Evolutionary conservation across 2,797 vertebrate genomes (phyloP).

Genomic region (Pelochelys cantorii): DNA sequence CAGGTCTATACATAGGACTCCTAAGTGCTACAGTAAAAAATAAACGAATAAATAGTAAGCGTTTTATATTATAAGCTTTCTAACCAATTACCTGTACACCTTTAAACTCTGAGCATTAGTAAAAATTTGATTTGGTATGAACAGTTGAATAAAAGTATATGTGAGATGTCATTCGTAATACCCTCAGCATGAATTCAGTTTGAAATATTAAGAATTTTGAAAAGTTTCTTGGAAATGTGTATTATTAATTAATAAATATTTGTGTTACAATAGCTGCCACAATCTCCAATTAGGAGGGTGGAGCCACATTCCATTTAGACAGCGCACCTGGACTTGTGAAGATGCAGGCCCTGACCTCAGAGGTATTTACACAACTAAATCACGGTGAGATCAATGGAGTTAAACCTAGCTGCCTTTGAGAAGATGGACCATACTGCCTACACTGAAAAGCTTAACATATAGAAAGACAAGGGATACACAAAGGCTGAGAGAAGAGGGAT

Average conservation of each 20-base stretch:
- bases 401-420: too few relatives aligned
- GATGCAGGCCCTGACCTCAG: background rate
- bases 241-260: background rate
- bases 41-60: background rate
- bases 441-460: background rate
- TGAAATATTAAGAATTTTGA: background rate
- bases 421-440: background rate
- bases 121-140: background rate
- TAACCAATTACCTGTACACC: constrained; percentile 17
- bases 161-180: background rate
- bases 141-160: constrained; percentile 4
- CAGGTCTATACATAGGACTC: background rate
- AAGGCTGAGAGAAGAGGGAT: background rate
- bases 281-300: background rate
- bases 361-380: too few relatives aligned
- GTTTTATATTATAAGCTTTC: background rate
- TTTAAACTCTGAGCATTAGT: background rate
- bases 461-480: background rate
- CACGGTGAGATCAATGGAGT: too few relatives aligned
- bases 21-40: background rate
- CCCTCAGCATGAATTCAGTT: background rate
- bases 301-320: background rate
- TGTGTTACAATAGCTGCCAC: background rate
- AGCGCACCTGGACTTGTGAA: background rate
- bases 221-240: background rate